Conservation (phyloP, 2,888 invertebrate species). For the Metalampra italica region DNA sequence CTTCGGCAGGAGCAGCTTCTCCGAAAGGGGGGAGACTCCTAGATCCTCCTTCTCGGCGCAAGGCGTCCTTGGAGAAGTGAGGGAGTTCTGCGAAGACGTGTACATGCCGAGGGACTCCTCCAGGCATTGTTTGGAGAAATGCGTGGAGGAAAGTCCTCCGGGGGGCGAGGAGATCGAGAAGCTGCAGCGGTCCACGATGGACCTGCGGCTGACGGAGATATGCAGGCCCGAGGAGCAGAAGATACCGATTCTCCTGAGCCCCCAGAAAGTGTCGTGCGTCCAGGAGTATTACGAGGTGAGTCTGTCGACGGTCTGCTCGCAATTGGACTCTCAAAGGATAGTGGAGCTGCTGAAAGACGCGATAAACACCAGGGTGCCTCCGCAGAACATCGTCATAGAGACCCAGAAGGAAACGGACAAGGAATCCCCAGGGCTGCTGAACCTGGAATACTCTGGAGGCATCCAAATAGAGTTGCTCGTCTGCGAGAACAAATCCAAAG, state of each 20-base stretch:
- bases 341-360: slow-evolving; percentile 88
- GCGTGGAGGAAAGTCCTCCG: slow-evolving; percentile 45
- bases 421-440: slow-evolving; percentile 74
- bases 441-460: slow-evolving; percentile 88
- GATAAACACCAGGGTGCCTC: slow-evolving; percentile 88
- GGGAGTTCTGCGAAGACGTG: slow-evolving; percentile 62
- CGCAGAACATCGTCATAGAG: slow-evolving; percentile 74
- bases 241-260: slow-evolving; percentile 61
- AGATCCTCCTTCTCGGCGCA: slow-evolving; percentile 68
- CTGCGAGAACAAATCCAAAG: slow-evolving; percentile 84
- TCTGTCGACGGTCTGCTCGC: slow-evolving; percentile 87
- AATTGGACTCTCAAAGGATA: slow-evolving; percentile 87
- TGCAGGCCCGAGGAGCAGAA: slow-evolving; percentile 54
- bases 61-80: slow-evolving; percentile 62
- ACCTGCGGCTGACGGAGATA: slow-evolving; percentile 58
- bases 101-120: slow-evolving; percentile 59
- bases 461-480: slow-evolving; percentile 92
- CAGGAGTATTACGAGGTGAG: slow-evolving; percentile 84
- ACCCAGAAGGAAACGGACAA: slow-evolving; percentile 42
- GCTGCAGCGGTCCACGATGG: slow-evolving; percentile 66
- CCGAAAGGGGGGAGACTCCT: slow-evolving; percentile 68
- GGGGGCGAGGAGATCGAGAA: slow-evolving; percentile 56
- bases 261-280: slow-evolving; percentile 58
- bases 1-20: slow-evolving; percentile 63
- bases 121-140: slow-evolving; percentile 47